Percentiles rank a stretch among this genome's conserved stretches.
These are phyloP conservation scores for Luperina nickerlii DNA, from an alignment of 2,888 invertebrate species.

Conservation along the genomic window DNA sequence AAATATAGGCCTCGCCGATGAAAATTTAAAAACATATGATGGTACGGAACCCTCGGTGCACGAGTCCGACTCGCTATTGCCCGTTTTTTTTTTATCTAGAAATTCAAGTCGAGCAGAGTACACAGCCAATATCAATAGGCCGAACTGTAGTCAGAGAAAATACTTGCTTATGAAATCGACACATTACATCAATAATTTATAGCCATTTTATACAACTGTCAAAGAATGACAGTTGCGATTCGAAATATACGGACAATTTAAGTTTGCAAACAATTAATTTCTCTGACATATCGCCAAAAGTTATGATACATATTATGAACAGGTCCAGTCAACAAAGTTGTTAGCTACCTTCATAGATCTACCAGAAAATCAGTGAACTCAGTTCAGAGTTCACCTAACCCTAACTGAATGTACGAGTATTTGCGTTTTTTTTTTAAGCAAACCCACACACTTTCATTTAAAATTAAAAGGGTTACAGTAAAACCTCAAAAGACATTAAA, in stretches of 20 bases:
- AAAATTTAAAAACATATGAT: too few relatives aligned
- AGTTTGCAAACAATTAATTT: background rate
- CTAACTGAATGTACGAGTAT: background rate
- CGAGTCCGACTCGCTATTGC: too few relatives aligned
- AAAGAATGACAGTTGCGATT: background rate
- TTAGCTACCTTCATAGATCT: background rate
- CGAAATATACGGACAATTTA: background rate
- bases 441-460: background rate
- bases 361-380: too few relatives aligned
- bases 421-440: background rate
- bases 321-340: background rate
- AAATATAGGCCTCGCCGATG: too few relatives aligned
- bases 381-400: background rate
- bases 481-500: slow-evolving; percentile 33
- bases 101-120: background rate
- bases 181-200: background rate
- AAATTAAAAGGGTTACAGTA: slow-evolving; percentile 25
- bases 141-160: background rate
- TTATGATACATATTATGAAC: background rate
- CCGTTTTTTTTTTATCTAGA: background rate
- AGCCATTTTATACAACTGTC: background rate
- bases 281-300: background rate
- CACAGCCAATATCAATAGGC: background rate
- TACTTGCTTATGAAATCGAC: background rate
- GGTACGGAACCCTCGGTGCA: too few relatives aligned